Base-by-base conservation (phyloP, 2,888 invertebrate species). In the Brachypalpus laphriformis region DNA sequence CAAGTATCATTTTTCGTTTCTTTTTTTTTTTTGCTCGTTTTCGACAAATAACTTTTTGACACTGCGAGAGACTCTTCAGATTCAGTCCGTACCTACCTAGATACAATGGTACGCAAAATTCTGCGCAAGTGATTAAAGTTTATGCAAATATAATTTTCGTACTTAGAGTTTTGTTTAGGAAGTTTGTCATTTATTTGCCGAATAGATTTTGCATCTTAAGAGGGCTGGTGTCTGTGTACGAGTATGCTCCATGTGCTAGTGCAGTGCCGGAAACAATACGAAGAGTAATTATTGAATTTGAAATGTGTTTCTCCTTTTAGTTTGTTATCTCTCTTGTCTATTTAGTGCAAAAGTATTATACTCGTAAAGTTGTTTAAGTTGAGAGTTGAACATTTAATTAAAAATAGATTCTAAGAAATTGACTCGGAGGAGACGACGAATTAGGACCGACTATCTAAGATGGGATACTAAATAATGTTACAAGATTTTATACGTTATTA, bases 71-170 rank as follows among this genome's bases (percentile, higher is more conserved):
- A 65, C 45, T 47, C 20, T 20, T 49, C 47, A 49, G 72, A 83
- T 78, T 42, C 72, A 47, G 40, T 54, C 54, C 45, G 51, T 25
- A 28, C 61, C 57, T 34, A 49, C 16, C 51, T 63, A 11, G 20
- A 49, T 25, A 70, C 18, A 70, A 65, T 59, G 59, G 16, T 57
- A 63, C 40, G 61, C 75, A 71, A 25, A 65, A 66, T 80, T 80
- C 70, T 11, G 74, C 42, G 42, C 72, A 85, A 85, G 81, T 85
- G 81, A 85, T 85, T 81, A 85, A 85, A 85, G 81, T 85, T 85
- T 81, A 85, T 85, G 85, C 81, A 85, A 85, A 85, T 81, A 85
- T 81, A 75, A 81, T 81, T 85, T 81, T 76, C 81, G 65, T 85
- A 81, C 81, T 85, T 85, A 68, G 31, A 65, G 59, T 72, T 77